Base-by-base conservation (phyloP, 2,888 invertebrate genomes). In the Eupithecia subfuscata region DNA sequence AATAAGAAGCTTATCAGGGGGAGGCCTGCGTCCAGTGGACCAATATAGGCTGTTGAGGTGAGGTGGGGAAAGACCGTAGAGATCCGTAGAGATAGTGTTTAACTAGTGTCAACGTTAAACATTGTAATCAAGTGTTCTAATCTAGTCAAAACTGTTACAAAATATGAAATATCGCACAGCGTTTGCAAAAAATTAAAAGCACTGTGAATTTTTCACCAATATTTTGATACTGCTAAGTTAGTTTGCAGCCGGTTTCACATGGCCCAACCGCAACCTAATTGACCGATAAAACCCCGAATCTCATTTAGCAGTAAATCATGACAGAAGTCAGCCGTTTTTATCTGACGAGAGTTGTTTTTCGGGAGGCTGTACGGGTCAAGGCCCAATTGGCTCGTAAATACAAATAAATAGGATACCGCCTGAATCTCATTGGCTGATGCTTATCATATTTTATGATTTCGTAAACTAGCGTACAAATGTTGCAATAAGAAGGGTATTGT, bases 371-470 rank as follows among this genome's bases (percentile, higher is more conserved):
- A 80, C 82, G 81, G 83, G 77, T 77, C 77, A 77, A 77, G 86
- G 92, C 91, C 90, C 88, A 84, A 86, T 88, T 88, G 85, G 85
- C 86, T 91, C 92, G 90, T 92, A 92, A 93, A 92, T 92, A 92
- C 90, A 89, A 92, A 91, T 91, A 92, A 91, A 92, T 91, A 88
- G 89, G 89, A 89, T 87, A 87, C 88, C 86, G 88, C 84, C 89
- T 88, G 91, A 90, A 90, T 91, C 89, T 90, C 89, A 89, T 91
- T 90, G 89, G 84, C 85, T 84, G 91, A 92, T 92, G 87, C 88
- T 92, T 92, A 93, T 93, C 92, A 91, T 92, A 90, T 91, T 92
- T 93, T 92, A 92, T 90, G 87, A 86, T 89, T 89, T 85, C 86
- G 88, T 90, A 89, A 90, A 90, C 89, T 89, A 87, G 84, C 88